A percentile compares a stretch with the other conserved stretches of the same genome.
phyloP scores from a whole-genome alignment of 2,113 vertebrate species.

The Calyptommatus sinebrachiatus region DNA sequence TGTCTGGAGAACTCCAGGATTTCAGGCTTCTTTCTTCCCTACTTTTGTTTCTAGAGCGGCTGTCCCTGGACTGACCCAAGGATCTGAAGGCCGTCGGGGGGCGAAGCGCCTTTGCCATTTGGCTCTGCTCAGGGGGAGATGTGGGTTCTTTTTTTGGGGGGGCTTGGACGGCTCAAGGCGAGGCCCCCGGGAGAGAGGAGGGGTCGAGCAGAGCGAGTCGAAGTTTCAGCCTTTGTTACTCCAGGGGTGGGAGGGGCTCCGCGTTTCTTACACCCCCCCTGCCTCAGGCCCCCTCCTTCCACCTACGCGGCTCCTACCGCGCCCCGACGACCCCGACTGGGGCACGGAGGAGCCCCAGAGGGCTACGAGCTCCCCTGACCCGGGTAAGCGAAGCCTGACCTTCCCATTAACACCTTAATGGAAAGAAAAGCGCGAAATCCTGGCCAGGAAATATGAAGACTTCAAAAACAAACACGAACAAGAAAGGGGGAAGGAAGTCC shows the following conservation, averaged over 20 bases:
- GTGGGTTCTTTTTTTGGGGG: background rate
- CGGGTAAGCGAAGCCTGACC: slow-evolving; percentile 1
- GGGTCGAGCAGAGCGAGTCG: background rate
- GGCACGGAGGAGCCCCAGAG: background rate
- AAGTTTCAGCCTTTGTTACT: background rate
- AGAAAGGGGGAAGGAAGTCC: background rate
- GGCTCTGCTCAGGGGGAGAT: too few relatives aligned
- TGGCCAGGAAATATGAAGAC: background rate
- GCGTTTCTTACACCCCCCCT: background rate
- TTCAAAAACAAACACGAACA: background rate
- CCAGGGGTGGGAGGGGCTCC: background rate
- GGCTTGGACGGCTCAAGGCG: background rate
- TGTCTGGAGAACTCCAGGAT: too few relatives aligned
- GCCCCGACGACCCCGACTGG: rapidly evolving
- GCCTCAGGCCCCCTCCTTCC: background rate
- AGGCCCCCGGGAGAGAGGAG: too few relatives aligned
- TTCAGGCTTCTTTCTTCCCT: too few relatives aligned
- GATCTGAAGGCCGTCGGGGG: background rate
- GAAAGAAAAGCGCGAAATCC: background rate
- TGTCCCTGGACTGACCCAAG: background rate
- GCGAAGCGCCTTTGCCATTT: background rate
- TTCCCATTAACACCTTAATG: slow-evolving; percentile 12
- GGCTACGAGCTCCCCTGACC: background rate
- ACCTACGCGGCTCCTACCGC: rapidly evolving
- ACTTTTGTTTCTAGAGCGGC: background rate